phyloP scores from a whole-genome alignment of 2,113 vertebrate genomes.

The Clarias gariepinus region DNA sequence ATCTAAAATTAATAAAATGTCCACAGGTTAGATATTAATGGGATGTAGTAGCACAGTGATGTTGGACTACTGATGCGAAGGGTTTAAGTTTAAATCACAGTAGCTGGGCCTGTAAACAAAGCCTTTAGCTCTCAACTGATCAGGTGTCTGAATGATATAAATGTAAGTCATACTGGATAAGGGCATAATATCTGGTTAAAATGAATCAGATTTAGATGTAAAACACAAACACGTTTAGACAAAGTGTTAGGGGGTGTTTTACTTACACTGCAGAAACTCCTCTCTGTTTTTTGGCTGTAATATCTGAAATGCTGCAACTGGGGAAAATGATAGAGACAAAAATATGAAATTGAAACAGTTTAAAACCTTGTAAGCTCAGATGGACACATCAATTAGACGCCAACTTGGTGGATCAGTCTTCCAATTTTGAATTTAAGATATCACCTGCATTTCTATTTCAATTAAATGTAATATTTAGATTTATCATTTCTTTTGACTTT shows the following conservation, averaged over 20 bases:
- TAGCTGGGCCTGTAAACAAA: too few relatives aligned
- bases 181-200: too few relatives aligned
- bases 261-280: not conserved
- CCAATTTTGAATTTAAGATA: not conserved
- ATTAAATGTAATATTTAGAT: not conserved
- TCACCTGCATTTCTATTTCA: not conserved
- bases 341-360: not conserved
- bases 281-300: not conserved
- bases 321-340: not conserved
- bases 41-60: too few relatives aligned
- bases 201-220: not conserved
- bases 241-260: not conserved
- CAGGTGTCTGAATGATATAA: too few relatives aligned
- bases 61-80: too few relatives aligned
- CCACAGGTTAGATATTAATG: too few relatives aligned
- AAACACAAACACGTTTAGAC: not conserved
- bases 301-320: not conserved
- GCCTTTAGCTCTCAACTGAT: too few relatives aligned
- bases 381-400: too few relatives aligned
- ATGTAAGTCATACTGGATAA: too few relatives aligned
- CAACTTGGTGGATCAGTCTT: too few relatives aligned
- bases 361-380: not conserved
- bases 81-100: too few relatives aligned
- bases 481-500: not conserved
- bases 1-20: too few relatives aligned